A percentile compares a stretch with the other conserved stretches of the same genome.
These are phyloP conservation scores for Drosophila parthenogenetica DNA, from an alignment of 2,888 invertebrate genomes.

Conservation along the genomic window DNA sequence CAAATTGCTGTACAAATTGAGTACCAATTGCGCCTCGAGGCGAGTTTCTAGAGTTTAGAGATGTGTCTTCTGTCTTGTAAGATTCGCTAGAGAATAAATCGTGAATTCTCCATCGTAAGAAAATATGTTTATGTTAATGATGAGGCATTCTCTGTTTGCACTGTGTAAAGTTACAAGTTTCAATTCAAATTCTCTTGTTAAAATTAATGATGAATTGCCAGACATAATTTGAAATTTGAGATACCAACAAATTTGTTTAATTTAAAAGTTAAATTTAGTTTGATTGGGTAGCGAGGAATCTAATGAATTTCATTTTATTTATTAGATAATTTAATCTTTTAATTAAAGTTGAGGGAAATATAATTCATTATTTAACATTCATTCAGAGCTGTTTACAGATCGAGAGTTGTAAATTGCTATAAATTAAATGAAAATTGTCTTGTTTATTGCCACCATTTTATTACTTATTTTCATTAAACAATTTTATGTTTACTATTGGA, in stretches of 20 bases:
- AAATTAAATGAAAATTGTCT: not conserved
- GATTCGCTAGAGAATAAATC: conserved; percentile 10
- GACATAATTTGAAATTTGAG: not conserved
- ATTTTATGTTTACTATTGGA: not conserved
- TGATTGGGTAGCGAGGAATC: too few relatives aligned
- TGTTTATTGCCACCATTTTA: too few relatives aligned
- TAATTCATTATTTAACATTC: too few relatives aligned
- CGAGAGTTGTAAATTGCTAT: not conserved
- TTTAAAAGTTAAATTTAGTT: not conserved
- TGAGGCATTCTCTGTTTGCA: not conserved
- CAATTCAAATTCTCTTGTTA: not conserved
- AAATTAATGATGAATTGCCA: not conserved
- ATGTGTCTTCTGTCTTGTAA: conserved; percentile 40
- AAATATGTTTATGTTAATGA: conserved; percentile 12
- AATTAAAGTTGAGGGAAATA: too few relatives aligned
- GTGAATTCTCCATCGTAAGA: not conserved
- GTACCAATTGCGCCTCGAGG: conserved; percentile 53
- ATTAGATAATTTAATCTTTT: too few relatives aligned
- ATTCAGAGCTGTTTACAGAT: too few relatives aligned
- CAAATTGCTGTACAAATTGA: conserved; percentile 73
- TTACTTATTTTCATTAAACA: too few relatives aligned
- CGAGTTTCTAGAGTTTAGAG: conserved; percentile 43
- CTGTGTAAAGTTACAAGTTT: conserved; percentile 13
- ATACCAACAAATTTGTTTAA: not conserved
- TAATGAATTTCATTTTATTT: too few relatives aligned